Evolutionary conservation across 2,888 invertebrate species (phyloP).

Genomic region (Harpalus rubripes): DNA sequence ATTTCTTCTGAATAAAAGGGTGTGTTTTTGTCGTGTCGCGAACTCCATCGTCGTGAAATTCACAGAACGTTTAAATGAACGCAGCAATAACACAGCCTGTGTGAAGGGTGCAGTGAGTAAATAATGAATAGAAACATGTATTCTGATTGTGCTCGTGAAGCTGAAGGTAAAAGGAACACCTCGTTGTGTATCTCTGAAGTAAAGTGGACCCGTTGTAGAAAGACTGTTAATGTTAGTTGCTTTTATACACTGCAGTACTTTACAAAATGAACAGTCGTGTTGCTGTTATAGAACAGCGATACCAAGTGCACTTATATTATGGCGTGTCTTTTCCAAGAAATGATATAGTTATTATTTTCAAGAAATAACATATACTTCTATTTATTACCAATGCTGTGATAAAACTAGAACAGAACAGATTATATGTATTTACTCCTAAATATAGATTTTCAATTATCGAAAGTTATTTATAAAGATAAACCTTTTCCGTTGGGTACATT

Average conservation of each 20-base stretch:
- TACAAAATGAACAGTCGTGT: slow-evolving; percentile 34
- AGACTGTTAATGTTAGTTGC: slow-evolving; percentile 42
- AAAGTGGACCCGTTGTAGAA: slow-evolving; percentile 28
- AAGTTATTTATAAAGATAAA: no score
- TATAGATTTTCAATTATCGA: no score
- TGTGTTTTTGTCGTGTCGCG: background rate
- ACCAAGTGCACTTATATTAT: slow-evolving; percentile 12
- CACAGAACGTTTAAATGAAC: background rate
- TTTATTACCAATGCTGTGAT: background rate
- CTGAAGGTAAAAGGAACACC: slow-evolving; percentile 17
- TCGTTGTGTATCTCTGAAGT: slow-evolving; percentile 16
- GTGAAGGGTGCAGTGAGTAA: slow-evolving; percentile 15
- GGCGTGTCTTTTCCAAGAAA: background rate
- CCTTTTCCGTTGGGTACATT: no score
- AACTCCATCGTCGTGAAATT: no score
- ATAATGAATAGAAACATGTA: slow-evolving; percentile 41
- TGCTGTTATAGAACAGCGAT: background rate
- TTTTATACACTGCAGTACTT: slow-evolving; percentile 36
- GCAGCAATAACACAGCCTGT: background rate
- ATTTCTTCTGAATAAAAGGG: background rate
- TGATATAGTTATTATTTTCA: slow-evolving; percentile 17
- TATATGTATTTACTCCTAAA: no score
- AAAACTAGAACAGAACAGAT: background rate
- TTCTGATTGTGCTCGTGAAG: slow-evolving; percentile 20
- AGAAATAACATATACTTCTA: background rate